These are phyloP conservation scores for Oppia nitens DNA, from an alignment of 1,140 invertebrate species.

Conservation along the genomic window DNA sequence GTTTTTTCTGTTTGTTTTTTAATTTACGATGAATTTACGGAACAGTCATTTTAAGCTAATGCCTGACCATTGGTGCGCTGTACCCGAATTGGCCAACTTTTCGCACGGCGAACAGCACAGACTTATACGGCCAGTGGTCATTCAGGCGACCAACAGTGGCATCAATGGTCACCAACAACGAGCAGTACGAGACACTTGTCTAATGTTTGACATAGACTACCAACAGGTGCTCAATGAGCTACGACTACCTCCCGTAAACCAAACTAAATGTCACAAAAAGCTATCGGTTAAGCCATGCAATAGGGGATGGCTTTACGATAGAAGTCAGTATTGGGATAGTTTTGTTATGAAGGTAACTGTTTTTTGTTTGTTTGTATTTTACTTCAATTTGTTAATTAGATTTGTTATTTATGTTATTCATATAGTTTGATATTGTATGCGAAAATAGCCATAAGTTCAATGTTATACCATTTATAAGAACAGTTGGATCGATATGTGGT, in stretches of 20 bases:
- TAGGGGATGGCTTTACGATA: conserved; percentile 5
- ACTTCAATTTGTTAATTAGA: too few relatives aligned
- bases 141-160: too few relatives aligned
- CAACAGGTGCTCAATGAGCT: background rate
- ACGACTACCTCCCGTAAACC: background rate
- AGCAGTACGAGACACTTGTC: background rate
- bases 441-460: background rate
- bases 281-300: background rate
- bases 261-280: background rate
- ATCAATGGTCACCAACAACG: background rate
- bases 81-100: conserved; percentile 4
- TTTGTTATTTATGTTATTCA: too few relatives aligned
- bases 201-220: conserved; percentile 12
- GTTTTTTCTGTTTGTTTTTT: too few relatives aligned
- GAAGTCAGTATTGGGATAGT: conserved; percentile 2
- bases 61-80: conserved; percentile 11
- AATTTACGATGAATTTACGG: too few relatives aligned
- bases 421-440: background rate
- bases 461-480: background rate
- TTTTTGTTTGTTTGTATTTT: too few relatives aligned
- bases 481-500: background rate
- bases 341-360: conserved; percentile 11
- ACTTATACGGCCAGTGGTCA: conserved; percentile 5
- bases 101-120: conserved; percentile 11
- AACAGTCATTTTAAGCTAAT: background rate